These are phyloP conservation scores for Nanorana parkeri DNA, from an alignment of 2,113 vertebrate species.

Conservation along the genomic window DNA sequence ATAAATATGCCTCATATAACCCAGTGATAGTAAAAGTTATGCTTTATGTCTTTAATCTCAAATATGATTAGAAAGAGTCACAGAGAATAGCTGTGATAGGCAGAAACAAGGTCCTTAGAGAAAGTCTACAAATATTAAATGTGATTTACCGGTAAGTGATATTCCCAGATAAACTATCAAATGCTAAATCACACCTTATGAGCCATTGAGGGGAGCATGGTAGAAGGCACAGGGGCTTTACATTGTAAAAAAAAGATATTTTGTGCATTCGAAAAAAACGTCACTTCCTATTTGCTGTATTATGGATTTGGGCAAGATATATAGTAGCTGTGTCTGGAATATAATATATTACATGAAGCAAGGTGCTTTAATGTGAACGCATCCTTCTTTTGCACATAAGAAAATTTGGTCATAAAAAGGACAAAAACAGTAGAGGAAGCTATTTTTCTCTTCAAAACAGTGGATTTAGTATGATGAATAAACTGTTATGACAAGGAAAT, in stretches of 20 bases:
- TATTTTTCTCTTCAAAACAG: no score
- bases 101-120: constrained; percentile 25
- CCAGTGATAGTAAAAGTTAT: no score
- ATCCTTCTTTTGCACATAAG: no score
- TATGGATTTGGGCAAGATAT: neutral
- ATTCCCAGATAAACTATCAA: constrained; percentile 29
- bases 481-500: no score
- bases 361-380: neutral
- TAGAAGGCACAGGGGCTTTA: constrained; percentile 1
- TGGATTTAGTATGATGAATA: no score
- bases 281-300: neutral
- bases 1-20: no score
- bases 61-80: neutral
- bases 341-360: neutral
- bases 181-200: neutral
- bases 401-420: no score
- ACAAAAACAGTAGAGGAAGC: no score
- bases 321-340: neutral
- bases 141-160: constrained; percentile 38
- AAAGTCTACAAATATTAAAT: constrained; percentile 22
- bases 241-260: constrained; percentile 23
- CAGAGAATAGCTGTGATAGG: constrained; percentile 8
- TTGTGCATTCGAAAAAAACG: neutral
- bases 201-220: neutral
- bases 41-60: neutral